These are phyloP conservation scores for Zaprionus davidi DNA, from an alignment of 1,140 invertebrate genomes.

Conservation along the genomic window DNA sequence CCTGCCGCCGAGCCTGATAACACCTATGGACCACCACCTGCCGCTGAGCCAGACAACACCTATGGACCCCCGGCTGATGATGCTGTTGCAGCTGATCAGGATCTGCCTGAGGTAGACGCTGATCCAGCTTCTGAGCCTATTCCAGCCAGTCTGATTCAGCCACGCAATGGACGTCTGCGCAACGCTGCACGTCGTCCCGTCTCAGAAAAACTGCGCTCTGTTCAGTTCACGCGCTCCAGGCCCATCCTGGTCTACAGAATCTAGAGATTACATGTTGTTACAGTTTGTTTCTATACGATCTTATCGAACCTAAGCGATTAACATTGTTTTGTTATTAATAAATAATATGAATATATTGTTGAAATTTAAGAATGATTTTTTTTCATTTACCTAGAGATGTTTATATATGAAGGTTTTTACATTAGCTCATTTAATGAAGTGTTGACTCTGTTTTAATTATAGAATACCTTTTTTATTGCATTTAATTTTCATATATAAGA, in stretches of 20 bases:
- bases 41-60: constrained; percentile 35
- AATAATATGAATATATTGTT: constrained; percentile 29
- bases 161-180: constrained; percentile 64
- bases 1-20: constrained; percentile 54
- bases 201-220: constrained; percentile 60
- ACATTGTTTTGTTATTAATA: constrained; percentile 34
- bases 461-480: too few species aligned
- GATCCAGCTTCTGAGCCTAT: constrained; percentile 56
- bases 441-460: too few species aligned
- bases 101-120: constrained; percentile 38
- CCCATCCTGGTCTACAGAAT: constrained; percentile 72
- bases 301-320: constrained; percentile 20
- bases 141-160: constrained; percentile 69
- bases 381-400: not conserved
- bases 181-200: constrained; percentile 41
- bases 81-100: constrained; percentile 43
- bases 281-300: constrained; percentile 18
- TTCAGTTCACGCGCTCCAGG: constrained; percentile 67
- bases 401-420: not conserved
- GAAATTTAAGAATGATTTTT: not conserved
- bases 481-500: too few species aligned
- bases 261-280: constrained; percentile 37
- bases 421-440: not conserved
- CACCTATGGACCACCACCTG: constrained; percentile 63
- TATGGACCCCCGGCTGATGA: constrained; percentile 30